These are phyloP conservation scores for Perca schrenkii DNA, from an alignment of 2,113 vertebrate species.

Conservation along the genomic window DNA sequence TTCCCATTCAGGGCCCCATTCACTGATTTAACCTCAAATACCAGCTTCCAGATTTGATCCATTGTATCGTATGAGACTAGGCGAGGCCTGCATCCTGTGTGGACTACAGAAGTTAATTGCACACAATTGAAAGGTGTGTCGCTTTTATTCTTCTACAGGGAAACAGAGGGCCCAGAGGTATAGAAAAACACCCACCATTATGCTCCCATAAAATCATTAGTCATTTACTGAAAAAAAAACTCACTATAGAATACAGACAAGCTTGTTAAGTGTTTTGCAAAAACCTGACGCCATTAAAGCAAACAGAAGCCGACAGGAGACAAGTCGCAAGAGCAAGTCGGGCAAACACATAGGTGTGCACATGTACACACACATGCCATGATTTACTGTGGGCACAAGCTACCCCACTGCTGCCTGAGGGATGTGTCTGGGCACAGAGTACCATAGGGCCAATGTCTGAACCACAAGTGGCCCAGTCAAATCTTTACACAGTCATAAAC, in stretches of 20 bases:
- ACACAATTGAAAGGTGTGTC: conserved; percentile 65
- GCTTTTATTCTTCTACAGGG: conserved; percentile 55
- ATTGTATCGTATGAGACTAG: conserved; percentile 43
- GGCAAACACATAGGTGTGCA: conserved; percentile 23
- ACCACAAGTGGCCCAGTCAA: conserved; percentile 71
- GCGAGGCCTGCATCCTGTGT: conserved; percentile 59
- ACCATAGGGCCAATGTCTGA: conserved; percentile 60
- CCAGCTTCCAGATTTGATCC: conserved; percentile 57
- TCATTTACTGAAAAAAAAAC: conserved; percentile 36
- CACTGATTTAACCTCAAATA: conserved; percentile 47
- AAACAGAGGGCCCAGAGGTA: conserved; percentile 43
- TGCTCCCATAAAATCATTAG: conserved; percentile 53
- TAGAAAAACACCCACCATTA: conserved; percentile 48
- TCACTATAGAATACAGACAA: conserved; percentile 48
- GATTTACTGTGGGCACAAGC: conserved; percentile 38
- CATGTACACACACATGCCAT: conserved; percentile 14
- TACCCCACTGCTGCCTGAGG: conserved; percentile 46
- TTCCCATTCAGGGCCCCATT: conserved; percentile 31
- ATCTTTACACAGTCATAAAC: conserved; percentile 73
- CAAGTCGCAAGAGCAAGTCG: conserved; percentile 29
- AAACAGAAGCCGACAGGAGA: conserved; percentile 46
- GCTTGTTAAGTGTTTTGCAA: conserved; percentile 49
- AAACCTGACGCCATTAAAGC: conserved; percentile 51
- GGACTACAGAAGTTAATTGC: conserved; percentile 64
- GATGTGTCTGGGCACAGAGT: conserved; percentile 61